Evolutionary conservation across 2,113 vertebrate species (phyloP).

Genomic region (Cinclus mexicanus): DNA sequence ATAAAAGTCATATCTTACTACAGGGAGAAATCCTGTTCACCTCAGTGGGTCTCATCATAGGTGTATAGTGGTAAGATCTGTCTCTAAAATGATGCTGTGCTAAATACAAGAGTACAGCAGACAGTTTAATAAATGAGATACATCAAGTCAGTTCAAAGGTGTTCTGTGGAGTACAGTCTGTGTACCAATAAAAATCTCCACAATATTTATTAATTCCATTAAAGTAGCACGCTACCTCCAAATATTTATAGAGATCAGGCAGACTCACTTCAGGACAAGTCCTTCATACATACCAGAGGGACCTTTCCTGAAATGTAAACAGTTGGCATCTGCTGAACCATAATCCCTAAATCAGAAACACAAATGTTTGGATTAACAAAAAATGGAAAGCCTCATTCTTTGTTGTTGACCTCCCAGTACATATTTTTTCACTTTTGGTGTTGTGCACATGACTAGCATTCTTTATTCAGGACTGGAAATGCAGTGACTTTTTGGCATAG

Average conservation of each 20-base stretch:
- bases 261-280: constrained; percentile 39
- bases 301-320: constrained; percentile 45
- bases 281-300: constrained; percentile 20
- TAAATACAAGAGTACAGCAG: neutral
- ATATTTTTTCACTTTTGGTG: neutral
- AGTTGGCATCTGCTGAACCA: constrained; percentile 18
- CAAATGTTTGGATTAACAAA: constrained; percentile 52
- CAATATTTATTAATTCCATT: constrained; percentile 28
- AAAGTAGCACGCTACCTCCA: constrained; percentile 5
- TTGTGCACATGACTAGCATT: neutral
- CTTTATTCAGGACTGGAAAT: neutral
- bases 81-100: neutral
- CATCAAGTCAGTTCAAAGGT: neutral
- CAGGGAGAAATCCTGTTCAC: neutral
- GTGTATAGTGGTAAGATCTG: neutral
- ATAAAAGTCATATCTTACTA: neutral
- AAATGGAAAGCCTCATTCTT: constrained; percentile 1
- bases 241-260: constrained; percentile 56
- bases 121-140: neutral
- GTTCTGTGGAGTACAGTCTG: neutral
- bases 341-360: constrained; percentile 54
- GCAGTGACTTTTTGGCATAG: neutral
- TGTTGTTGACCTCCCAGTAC: neutral
- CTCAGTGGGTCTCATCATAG: neutral
- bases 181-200: neutral